A percentile compares a stretch with the other conserved stretches of the same genome.
These are phyloP conservation scores for Harpagifer antarcticus DNA, from an alignment of 2,797 vertebrate species.

Conservation along the genomic window DNA sequence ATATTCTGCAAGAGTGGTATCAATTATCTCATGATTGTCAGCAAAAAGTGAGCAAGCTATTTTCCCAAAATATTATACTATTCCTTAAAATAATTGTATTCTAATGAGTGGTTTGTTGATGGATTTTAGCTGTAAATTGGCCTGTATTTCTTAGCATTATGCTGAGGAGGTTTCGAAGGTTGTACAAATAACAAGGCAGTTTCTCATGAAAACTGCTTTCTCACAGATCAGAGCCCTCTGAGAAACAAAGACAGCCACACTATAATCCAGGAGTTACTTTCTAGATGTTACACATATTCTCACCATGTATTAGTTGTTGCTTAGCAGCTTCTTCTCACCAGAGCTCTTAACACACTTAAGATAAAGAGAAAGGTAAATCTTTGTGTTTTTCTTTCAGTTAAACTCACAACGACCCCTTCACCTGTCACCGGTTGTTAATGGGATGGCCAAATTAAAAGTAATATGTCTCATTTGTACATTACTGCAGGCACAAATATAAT, in stretches of 20 bases:
- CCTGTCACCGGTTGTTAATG: not conserved
- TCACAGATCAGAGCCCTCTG: constrained; percentile 17
- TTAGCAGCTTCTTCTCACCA: constrained; percentile 24
- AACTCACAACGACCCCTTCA: constrained; percentile 7
- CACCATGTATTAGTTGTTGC: constrained; percentile 14
- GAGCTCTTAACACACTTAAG: constrained; percentile 20
- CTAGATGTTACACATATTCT: constrained; percentile 20
- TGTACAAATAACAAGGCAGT: constrained; percentile 1
- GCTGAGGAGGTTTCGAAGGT: constrained; percentile 5
- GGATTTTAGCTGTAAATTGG: not conserved
- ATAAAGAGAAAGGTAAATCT: constrained; percentile 25
- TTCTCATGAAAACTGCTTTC: constrained; percentile 11
- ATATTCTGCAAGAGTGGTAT: not conserved
- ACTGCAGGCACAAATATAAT: constrained; percentile 37
- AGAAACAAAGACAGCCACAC: constrained; percentile 20
- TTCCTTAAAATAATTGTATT: not conserved
- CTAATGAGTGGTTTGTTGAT: not conserved
- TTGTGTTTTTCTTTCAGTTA: constrained; percentile 22
- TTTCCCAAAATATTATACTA: not conserved
- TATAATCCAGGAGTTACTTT: constrained; percentile 28
- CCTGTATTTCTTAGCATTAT: not conserved
- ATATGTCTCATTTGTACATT: constrained; percentile 39
- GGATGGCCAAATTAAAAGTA: constrained; percentile 18
- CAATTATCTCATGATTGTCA: not conserved
- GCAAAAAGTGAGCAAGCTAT: rapidly evolving